A percentile compares a stretch with the other conserved stretches of the same genome.
Evolutionary conservation across 2,888 invertebrate species (phyloP).

Genomic region (Nezara viridula): DNA sequence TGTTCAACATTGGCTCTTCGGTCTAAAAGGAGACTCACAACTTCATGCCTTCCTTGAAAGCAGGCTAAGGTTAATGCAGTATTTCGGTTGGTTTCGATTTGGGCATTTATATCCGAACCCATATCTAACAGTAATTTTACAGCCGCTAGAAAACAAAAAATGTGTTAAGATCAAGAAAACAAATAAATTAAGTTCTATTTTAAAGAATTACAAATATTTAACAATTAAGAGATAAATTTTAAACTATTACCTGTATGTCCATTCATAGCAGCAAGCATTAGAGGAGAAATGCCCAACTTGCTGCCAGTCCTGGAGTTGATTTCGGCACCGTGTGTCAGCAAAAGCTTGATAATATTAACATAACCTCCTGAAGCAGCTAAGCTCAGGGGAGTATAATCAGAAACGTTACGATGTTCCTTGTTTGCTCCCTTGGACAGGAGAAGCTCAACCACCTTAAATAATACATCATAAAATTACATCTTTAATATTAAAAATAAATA

Average conservation of each 20-base stretch:
- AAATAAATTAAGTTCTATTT: not conserved
- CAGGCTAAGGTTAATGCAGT: slow-evolving; percentile 98
- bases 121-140: slow-evolving; percentile 95
- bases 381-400: slow-evolving; percentile 99
- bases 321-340: slow-evolving; percentile 95
- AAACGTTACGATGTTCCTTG: slow-evolving; percentile 98
- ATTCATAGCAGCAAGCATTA: slow-evolving; percentile 99
- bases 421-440: slow-evolving; percentile 91
- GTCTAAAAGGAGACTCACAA: slow-evolving; percentile 95
- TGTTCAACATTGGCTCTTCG: slow-evolving; percentile 99
- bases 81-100: slow-evolving; percentile 99
- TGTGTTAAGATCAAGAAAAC: not conserved
- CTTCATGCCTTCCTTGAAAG: slow-evolving; percentile 99
- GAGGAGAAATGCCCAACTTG: slow-evolving; percentile 96
- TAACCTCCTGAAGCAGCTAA: slow-evolving; percentile 98
- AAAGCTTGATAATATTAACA: slow-evolving; percentile 95
- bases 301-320: slow-evolving; percentile 98
- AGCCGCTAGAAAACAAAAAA: slow-evolving; percentile 76
- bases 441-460: slow-evolving; percentile 83
- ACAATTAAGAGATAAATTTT: not conserved
- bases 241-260: slow-evolving; percentile 79
- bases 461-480: slow-evolving; percentile 6
- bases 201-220: not conserved
- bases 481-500: not conserved
- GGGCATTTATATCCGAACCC: slow-evolving; percentile 99